These are phyloP conservation scores for Chromoteleia sp. DNA, from an alignment of 2,888 invertebrate species.

Conservation along the genomic window DNA sequence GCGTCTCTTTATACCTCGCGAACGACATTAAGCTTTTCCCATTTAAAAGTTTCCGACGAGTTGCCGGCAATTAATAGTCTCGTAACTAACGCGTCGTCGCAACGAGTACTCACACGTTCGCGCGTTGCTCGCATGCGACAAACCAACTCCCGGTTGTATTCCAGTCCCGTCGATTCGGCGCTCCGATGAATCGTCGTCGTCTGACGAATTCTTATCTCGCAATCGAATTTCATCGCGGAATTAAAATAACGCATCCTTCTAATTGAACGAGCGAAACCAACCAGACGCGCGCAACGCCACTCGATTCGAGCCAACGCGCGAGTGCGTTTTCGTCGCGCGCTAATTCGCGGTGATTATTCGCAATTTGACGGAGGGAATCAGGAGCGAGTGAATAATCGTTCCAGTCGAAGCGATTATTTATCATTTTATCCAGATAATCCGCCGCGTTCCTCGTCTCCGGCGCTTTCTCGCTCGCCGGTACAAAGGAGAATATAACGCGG, in stretches of 20 bases:
- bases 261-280: background rate
- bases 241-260: background rate
- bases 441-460: conserved; percentile 27
- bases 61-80: conserved; percentile 36
- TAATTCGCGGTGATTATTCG: conserved; percentile 27
- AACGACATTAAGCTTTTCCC: conserved; percentile 26
- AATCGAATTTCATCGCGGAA: background rate
- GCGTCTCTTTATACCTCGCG: background rate
- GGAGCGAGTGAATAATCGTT: conserved; percentile 41
- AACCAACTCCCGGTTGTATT: background rate
- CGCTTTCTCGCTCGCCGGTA: conserved; percentile 30
- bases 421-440: conserved; percentile 58
- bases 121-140: background rate
- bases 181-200: background rate
- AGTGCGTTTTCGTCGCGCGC: conserved; percentile 4
- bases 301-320: background rate
- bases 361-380: conserved; percentile 36
- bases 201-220: background rate
- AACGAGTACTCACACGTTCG: background rate
- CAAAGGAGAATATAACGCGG: conserved; percentile 42
- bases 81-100: conserved; percentile 16
- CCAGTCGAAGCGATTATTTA: conserved; percentile 50
- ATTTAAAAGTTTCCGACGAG: conserved; percentile 19
- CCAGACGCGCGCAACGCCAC: background rate
- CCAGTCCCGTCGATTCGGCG: background rate